Conservation (phyloP, 2,888 invertebrate genomes). For the Metopia argyrocephala region DNA sequence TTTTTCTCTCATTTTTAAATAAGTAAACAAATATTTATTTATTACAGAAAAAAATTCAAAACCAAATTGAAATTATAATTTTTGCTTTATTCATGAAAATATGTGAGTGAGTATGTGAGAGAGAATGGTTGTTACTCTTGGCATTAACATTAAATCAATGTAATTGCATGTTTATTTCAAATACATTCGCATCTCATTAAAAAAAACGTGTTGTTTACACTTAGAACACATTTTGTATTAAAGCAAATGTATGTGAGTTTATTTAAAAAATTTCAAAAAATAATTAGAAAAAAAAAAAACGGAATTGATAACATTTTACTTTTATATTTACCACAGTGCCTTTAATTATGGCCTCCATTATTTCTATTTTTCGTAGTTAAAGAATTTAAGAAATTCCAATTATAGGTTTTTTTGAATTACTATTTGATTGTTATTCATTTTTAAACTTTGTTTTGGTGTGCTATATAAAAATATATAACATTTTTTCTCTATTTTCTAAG, state of each 20-base stretch:
- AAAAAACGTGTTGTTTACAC: constrained; percentile 7
- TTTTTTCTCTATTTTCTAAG: too few species aligned
- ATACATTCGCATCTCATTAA: background rate
- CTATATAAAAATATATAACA: too few species aligned
- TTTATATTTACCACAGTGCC: background rate
- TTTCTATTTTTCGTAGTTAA: background rate
- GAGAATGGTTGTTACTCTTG: constrained; percentile 38
- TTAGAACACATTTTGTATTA: constrained; percentile 15
- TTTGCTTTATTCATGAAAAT: constrained; percentile 5
- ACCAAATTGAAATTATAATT: constrained; percentile 53
- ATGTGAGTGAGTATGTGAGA: background rate
- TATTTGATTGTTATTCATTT: background rate
- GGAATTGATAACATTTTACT: too few species aligned
- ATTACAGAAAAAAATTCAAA: constrained; percentile 39
- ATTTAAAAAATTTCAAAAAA: too few species aligned
- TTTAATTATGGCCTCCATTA: background rate
- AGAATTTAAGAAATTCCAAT: background rate
- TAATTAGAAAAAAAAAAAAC: background rate
- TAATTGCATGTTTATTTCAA: constrained; percentile 59
- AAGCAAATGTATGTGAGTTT: background rate
- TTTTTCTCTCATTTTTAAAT: constrained; percentile 23
- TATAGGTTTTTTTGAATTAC: background rate
- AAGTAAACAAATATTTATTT: constrained; percentile 60
- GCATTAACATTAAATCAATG: constrained; percentile 76
- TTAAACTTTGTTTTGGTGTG: too few species aligned